A percentile compares a stretch with the other conserved stretches of the same genome.
These are phyloP conservation scores for Vespertilio murinus DNA, from an alignment of 2,797 vertebrate species.

Conservation along the genomic window DNA sequence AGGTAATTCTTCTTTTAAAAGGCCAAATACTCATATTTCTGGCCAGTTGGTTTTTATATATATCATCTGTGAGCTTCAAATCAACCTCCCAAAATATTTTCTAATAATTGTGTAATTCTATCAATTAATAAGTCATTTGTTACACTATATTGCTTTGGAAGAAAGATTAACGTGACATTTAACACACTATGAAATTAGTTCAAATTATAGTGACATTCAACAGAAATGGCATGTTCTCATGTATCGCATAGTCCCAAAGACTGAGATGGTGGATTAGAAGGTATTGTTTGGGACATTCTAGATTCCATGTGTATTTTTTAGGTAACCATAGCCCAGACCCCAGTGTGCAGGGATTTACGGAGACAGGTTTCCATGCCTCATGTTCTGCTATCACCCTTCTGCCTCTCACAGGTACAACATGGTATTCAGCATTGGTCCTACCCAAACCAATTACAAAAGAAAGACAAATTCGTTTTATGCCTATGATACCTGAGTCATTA, in stretches of 20 bases:
- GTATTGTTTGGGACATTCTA: background rate
- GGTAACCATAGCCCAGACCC: background rate
- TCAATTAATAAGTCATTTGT: slow-evolving; percentile 49
- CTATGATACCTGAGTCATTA: background rate
- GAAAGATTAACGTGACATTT: slow-evolving; percentile 53
- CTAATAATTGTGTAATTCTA: slow-evolving; percentile 26
- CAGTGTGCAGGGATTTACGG: background rate
- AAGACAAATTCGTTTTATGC: background rate
- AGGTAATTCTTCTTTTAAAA: slow-evolving; percentile 44
- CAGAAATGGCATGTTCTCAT: background rate
- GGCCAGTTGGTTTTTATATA: background rate
- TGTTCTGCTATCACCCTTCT: background rate
- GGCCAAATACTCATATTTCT: background rate
- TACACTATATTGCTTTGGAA: background rate
- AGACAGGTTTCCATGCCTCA: background rate
- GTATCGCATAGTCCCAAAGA: background rate
- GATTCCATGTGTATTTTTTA: background rate
- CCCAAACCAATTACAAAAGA: background rate
- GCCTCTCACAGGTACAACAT: background rate
- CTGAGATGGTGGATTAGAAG: background rate
- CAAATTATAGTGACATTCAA: slow-evolving; percentile 46
- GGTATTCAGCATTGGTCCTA: background rate
- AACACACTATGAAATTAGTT: slow-evolving; percentile 50
- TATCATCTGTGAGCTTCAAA: slow-evolving; percentile 30
- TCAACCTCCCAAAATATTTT: slow-evolving; percentile 48